phyloP scores from a whole-genome alignment of 2,888 invertebrate species.

The Ophion ventricosus region DNA sequence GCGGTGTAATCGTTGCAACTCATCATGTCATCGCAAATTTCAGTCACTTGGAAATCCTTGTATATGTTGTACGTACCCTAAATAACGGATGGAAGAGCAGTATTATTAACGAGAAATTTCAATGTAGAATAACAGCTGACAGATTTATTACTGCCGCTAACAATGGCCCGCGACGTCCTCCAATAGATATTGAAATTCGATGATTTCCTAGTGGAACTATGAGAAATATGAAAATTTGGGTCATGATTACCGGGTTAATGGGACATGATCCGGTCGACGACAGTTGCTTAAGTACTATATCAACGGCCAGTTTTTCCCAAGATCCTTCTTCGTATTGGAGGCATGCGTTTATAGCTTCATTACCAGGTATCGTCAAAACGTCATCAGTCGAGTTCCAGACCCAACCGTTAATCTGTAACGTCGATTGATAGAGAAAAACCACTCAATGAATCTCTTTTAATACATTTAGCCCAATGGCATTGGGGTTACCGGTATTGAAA shows the following conservation, averaged over 20 bases:
- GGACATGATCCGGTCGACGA: not conserved
- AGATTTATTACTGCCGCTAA: too few relatives aligned
- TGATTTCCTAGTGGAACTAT: not conserved
- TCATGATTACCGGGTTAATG: not conserved
- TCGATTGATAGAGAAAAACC: not conserved
- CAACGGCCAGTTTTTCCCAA: not conserved
- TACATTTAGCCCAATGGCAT: too few relatives aligned
- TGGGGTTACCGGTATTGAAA: too few relatives aligned
- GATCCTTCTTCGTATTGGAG: constrained; percentile 4
- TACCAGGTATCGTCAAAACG: not conserved
- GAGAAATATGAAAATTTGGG: not conserved
- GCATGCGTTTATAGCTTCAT: not conserved
- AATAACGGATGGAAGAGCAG: not conserved
- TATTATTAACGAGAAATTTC: not conserved
- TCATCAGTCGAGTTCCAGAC: not conserved
- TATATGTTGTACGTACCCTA: not conserved
- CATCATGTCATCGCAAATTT: not conserved
- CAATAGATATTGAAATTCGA: not conserved
- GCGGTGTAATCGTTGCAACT: not conserved
- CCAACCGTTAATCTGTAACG: not conserved
- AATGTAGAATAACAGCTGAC: not conserved
- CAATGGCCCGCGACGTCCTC: not conserved
- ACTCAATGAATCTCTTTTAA: not conserved
- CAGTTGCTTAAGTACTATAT: not conserved
- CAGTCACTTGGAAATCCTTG: not conserved